phyloP scores from a whole-genome alignment of 2,797 vertebrate species.

The Pipistrellus kuhlii region DNA sequence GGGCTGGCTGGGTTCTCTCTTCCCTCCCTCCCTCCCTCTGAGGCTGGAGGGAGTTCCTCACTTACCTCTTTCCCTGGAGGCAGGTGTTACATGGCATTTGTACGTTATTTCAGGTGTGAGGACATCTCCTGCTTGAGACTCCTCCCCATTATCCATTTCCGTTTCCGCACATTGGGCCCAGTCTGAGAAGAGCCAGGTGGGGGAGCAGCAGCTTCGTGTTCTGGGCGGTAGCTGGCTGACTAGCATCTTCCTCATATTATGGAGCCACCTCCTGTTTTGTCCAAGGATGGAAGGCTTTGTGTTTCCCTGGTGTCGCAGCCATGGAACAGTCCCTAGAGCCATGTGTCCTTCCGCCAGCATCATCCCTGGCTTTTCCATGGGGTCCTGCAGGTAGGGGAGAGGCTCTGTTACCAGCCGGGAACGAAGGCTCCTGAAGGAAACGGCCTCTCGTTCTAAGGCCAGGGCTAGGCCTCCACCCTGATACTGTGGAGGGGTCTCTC shows the following conservation, averaged over 20 bases:
- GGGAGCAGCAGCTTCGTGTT: neutral
- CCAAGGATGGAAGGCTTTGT: neutral
- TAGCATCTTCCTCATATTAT: neutral
- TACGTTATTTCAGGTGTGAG: conserved; percentile 22
- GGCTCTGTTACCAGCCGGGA: neutral
- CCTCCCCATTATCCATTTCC: neutral
- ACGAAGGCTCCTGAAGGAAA: neutral
- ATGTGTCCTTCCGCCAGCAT: neutral
- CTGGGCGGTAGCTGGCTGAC: neutral
- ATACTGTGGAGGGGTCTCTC: neutral
- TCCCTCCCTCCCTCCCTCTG: neutral
- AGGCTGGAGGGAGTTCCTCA: neutral
- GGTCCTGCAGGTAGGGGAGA: neutral
- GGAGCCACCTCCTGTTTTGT: neutral
- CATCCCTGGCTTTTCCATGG: neutral
- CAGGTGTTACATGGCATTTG: conserved; percentile 22
- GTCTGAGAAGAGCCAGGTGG: neutral
- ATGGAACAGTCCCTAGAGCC: neutral
- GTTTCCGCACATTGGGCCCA: neutral
- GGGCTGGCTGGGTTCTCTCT: neutral
- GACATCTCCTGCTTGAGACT: conserved; percentile 63
- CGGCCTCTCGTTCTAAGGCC: neutral
- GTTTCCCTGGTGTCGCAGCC: neutral
- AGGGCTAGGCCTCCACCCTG: neutral
- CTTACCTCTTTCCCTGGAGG: neutral